A percentile compares a stretch with the other conserved stretches of the same genome.
Conservation (phyloP, 2,797 vertebrate genomes). For the Bovichtus variegatus region DNA sequence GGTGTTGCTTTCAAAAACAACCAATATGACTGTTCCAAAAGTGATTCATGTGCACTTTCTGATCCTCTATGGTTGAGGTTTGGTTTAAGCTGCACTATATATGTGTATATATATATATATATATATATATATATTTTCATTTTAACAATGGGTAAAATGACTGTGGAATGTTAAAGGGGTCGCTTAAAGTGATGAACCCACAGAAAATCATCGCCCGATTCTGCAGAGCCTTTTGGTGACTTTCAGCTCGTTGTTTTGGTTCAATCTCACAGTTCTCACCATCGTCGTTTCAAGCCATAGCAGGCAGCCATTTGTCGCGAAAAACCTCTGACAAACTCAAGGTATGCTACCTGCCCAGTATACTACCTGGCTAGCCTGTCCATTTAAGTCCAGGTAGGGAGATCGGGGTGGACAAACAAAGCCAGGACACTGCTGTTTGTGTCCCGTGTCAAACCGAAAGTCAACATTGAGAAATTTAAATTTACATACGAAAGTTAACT, state of each 20-base stretch:
- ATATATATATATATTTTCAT: neutral
- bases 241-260: constrained; percentile 1
- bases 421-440: no score
- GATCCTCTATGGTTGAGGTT: neutral
- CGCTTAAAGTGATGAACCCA: neutral
- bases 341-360: neutral
- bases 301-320: neutral
- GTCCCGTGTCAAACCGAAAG: no score
- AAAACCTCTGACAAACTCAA: neutral
- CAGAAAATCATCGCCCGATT: neutral
- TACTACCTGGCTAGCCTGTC: neutral
- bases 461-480: no score
- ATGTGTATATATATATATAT: no score
- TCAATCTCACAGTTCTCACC: neutral
- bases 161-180: neutral
- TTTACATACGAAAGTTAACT: no score
- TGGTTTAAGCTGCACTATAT: neutral
- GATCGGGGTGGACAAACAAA: no score
- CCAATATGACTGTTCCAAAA: neutral
- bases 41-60: neutral
- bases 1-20: neutral
- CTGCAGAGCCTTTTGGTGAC: neutral
- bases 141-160: neutral
- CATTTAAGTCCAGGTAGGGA: no score
- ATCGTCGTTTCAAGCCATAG: neutral